A percentile compares a stretch with the other conserved stretches of the same genome.
Evolutionary conservation across 2,113 vertebrate species (phyloP).

Genomic region (Rhagologus leucostigma): DNA sequence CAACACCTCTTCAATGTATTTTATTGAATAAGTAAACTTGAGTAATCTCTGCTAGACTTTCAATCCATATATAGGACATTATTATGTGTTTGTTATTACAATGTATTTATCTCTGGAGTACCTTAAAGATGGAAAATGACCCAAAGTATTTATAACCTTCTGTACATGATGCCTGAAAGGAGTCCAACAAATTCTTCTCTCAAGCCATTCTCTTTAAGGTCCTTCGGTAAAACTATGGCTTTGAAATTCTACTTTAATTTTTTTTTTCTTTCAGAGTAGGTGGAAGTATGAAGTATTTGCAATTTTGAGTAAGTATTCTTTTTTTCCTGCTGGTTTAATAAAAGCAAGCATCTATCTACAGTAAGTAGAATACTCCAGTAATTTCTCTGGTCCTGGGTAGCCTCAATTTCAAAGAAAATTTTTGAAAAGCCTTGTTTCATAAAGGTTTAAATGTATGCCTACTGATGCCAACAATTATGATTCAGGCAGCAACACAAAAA

Average conservation of each 20-base stretch:
- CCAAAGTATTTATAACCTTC: not conserved
- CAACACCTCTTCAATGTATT: not conserved
- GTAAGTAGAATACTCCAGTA: not conserved
- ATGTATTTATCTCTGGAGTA: not conserved
- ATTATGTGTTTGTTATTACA: not conserved
- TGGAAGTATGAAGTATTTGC: not conserved
- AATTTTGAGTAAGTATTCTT: not conserved
- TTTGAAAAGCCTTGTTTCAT: conserved; percentile 26
- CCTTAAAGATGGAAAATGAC: not conserved
- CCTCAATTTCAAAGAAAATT: conserved; percentile 48
- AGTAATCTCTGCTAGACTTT: not conserved
- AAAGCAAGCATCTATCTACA: not conserved
- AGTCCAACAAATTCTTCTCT: not conserved
- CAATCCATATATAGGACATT: not conserved
- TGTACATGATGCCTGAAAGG: not conserved
- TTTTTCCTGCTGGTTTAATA: not conserved
- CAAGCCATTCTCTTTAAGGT: not conserved
- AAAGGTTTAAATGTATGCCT: conserved; percentile 2
- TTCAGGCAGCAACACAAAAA: conserved; percentile 16
- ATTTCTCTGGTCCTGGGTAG: conserved; percentile 7
- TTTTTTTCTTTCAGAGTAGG: not conserved
- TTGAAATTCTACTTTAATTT: not conserved
- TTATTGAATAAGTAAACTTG: not conserved
- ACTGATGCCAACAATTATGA: conserved; percentile 13
- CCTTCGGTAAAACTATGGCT: not conserved